Base-by-base conservation (phyloP, 1,140 invertebrate species). In the Pseudomyrmex dendroicus region DNA sequence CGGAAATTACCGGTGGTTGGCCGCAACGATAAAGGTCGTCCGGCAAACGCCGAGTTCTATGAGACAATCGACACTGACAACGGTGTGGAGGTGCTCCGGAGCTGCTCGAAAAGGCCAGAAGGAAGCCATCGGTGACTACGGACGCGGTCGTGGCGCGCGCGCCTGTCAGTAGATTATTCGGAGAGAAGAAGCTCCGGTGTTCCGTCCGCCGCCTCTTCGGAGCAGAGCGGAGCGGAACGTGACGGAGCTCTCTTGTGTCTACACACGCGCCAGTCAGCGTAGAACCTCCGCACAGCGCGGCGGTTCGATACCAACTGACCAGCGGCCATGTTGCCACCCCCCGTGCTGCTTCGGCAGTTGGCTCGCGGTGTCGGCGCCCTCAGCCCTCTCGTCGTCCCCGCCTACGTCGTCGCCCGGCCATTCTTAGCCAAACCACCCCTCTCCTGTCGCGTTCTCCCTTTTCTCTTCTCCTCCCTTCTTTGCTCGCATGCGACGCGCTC, bases 251-350 rank as follows among this genome's bases (percentile, higher is more conserved):
- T 35, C 70, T 52, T 73, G 80, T 80, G 72, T 62, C 85, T 80
- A 84, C 83, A 52, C 73, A 62, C 56, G 54, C 73, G 9, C n/a
- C 70, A 56, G 64, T 89, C 86, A 78, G 63, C 76, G 87, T 74
- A 84, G 17, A 56, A 89, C 68, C 73, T 87, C 78, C 85, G 73
- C 76, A 67, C 86, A 77, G 80, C 66, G 57, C 89, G 88, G 67
- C 89, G 91, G 91, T 91, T 92, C 91, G 91, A 92, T 92, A 92
- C 90, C 91, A 90, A 92, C 91, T 92, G 88, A 90, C 87, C 83
- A 89, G 74, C 91, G 85, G 91, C 91, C 91, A 92, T 92, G 74
- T 92, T 92, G 84, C 89, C 89, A 89, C 87, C 90, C 90, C 84
- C 84, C 46, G 35, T 61, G 46, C 46, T 86, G 84, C 82, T 76